Evolutionary conservation across 2,888 invertebrate species (phyloP).

Genomic region (Leucoptera coffeella): DNA sequence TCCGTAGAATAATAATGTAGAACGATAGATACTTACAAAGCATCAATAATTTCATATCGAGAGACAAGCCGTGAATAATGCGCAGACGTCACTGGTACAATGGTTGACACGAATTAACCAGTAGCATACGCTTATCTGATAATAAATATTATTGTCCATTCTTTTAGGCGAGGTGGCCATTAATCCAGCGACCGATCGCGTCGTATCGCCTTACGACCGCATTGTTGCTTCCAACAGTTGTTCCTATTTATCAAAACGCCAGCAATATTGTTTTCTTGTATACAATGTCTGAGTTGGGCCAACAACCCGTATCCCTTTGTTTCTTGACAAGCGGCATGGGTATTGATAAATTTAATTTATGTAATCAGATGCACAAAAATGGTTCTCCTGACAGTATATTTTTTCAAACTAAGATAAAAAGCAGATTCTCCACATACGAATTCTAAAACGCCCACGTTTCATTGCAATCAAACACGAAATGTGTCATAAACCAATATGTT

Average conservation of each 20-base stretch:
- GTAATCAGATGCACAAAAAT: constrained; percentile 13
- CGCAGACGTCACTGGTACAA: constrained; percentile 34
- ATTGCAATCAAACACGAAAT: too few species aligned
- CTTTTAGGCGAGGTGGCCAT: constrained; percentile 50
- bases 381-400: constrained; percentile 4
- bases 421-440: too few species aligned
- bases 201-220: constrained; percentile 44
- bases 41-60: constrained; percentile 32
- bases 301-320: constrained; percentile 28
- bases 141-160: constrained; percentile 51
- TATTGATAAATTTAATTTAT: constrained; percentile 30
- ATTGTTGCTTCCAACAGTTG: constrained; percentile 43
- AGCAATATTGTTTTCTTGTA: constrained; percentile 38
- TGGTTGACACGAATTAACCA: constrained; percentile 42
- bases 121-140: constrained; percentile 48
- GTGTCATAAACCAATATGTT: too few species aligned
- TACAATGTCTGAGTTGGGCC: constrained; percentile 24
- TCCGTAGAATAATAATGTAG: too few species aligned
- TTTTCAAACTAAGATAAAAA: too few species aligned
- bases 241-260: constrained; percentile 48
- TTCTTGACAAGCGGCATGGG: constrained; percentile 29
- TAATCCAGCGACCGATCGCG: constrained; percentile 46
- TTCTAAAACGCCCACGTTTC: too few species aligned
- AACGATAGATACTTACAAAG: too few species aligned
- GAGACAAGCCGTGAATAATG: constrained; percentile 36